Evolutionary conservation across 1,140 invertebrate species (phyloP).

Genomic region (Eriosoma lanigerum): DNA sequence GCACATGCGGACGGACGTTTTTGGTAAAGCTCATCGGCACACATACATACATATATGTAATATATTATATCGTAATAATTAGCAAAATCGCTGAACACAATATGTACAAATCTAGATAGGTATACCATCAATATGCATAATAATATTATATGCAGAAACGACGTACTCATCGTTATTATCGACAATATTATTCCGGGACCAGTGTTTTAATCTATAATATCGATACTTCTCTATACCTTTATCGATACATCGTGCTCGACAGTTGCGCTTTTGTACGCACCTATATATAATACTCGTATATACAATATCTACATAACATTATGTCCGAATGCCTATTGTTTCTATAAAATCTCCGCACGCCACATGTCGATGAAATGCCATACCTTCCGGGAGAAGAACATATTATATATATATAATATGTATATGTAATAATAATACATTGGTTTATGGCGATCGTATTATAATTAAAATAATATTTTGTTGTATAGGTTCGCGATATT

Average conservation of each 20-base stretch:
- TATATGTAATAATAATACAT: background rate
- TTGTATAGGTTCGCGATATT: too few species aligned
- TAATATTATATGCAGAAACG: background rate
- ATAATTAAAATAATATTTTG: too few species aligned
- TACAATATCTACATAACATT: background rate
- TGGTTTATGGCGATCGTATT: too few species aligned
- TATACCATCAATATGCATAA: background rate
- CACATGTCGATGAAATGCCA: background rate
- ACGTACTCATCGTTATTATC: background rate
- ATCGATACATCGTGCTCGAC: background rate
- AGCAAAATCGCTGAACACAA: constrained; percentile 1
- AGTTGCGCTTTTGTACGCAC: constrained; percentile 12
- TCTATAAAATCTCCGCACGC: background rate
- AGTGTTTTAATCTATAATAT: constrained; percentile 14
- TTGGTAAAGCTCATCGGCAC: background rate
- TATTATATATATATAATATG: background rate
- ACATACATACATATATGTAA: background rate
- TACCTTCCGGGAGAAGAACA: constrained; percentile 4
- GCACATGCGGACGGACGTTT: background rate
- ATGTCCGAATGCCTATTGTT: constrained; percentile 25
- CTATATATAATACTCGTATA: background rate
- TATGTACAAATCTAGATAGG: constrained; percentile 36
- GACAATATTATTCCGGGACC: background rate
- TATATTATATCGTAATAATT: constrained; percentile 13
- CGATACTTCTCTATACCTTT: constrained; percentile 18